phyloP scores from a whole-genome alignment of 2,888 invertebrate species.

The Escarpia spicata region DNA sequence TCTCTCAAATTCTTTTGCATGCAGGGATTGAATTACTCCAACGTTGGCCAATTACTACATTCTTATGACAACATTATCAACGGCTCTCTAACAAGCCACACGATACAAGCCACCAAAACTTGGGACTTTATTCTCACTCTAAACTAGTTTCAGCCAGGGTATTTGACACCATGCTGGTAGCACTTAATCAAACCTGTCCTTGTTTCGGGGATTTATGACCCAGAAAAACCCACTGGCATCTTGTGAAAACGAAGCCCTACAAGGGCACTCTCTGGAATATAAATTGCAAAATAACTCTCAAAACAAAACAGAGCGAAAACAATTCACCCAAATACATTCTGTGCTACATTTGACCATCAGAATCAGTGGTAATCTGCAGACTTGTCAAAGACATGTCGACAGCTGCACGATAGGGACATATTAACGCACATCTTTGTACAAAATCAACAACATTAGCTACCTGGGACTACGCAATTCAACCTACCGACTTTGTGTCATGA shows the following conservation, averaged over 20 bases:
- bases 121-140: not conserved
- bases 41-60: not conserved
- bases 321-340: not conserved
- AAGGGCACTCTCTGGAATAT: not conserved
- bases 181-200: too few species aligned
- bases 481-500: not conserved
- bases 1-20: not conserved
- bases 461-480: not conserved
- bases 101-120: not conserved
- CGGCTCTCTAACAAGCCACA: not conserved
- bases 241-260: not conserved
- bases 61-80: not conserved
- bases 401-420: not conserved
- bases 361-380: not conserved
- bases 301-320: not conserved
- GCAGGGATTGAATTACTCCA: not conserved
- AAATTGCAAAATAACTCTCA: not conserved
- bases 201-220: too few species aligned
- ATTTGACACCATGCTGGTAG: too few species aligned
- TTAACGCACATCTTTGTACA: not conserved
- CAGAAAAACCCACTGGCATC: constrained; percentile 13
- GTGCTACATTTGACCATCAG: not conserved
- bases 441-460: not conserved
- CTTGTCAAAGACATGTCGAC: not conserved
- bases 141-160: too few species aligned